Percentiles rank a stretch among this genome's conserved stretches.
Conservation (phyloP, 2,797 vertebrate species). For the Protonibea diacanthus region DNA sequence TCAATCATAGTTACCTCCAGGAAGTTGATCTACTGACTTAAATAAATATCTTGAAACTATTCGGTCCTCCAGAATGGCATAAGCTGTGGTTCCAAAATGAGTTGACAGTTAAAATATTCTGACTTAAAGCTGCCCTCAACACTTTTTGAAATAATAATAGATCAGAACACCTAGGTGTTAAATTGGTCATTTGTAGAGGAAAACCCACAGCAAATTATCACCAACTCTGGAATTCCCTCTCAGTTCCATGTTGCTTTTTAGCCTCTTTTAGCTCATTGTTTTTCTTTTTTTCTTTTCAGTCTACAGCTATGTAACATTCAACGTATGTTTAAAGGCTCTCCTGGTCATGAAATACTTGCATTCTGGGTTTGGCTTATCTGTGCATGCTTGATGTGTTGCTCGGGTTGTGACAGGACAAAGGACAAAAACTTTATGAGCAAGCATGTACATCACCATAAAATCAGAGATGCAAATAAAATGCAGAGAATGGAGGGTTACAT, state of each 20-base stretch:
- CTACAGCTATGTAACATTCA: neutral
- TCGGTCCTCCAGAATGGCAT: neutral
- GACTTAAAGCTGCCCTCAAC: neutral
- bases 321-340: neutral
- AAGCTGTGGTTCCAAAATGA: neutral
- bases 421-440: neutral
- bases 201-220: neutral
- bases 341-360: neutral
- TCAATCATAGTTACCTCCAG: neutral
- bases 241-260: neutral
- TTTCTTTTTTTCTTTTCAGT: neutral
- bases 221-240: neutral
- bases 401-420: neutral
- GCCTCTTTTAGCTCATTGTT: neutral
- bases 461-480: too few relatives aligned
- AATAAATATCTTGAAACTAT: neutral
- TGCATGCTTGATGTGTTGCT: neutral
- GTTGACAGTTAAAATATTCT: neutral
- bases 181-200: neutral
- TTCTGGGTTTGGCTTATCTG: neutral
- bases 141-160: neutral
- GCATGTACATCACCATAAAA: conserved; percentile 7
- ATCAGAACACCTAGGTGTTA: neutral
- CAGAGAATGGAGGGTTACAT: conserved; percentile 14
- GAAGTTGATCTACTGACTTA: neutral